Evolutionary conservation across 2,888 invertebrate species (phyloP).

Genomic region (Helobdella robusta): DNA sequence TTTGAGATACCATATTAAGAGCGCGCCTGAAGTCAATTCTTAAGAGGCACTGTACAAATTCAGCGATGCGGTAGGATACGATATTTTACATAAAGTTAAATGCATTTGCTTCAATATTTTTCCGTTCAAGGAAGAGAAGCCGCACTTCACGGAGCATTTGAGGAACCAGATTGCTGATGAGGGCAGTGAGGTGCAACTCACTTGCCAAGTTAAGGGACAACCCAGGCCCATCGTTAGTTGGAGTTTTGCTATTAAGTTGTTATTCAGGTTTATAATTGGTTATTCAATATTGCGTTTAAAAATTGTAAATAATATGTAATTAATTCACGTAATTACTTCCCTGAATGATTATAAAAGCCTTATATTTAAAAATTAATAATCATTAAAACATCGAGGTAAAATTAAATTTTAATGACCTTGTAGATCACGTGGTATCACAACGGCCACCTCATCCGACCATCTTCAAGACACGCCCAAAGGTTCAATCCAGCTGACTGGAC

Average conservation of each 20-base stretch:
- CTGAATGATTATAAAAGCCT: not conserved
- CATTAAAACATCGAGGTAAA: not conserved
- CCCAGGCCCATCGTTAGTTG: slow-evolving; percentile 69
- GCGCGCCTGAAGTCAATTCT: too few relatives aligned
- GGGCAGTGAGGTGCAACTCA: slow-evolving; percentile 62
- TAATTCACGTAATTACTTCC: not conserved
- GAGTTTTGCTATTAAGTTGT: not conserved
- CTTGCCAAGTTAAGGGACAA: slow-evolving; percentile 78
- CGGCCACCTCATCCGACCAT: slow-evolving; percentile 72
- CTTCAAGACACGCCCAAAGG: slow-evolving; percentile 68
- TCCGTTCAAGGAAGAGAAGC: slow-evolving; percentile 55
- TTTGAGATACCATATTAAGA: too few relatives aligned
- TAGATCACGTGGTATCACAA: slow-evolving; percentile 91
- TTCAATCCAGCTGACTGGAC: slow-evolving; percentile 65
- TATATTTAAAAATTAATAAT: not conserved
- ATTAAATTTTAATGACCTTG: too few relatives aligned
- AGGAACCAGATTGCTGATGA: slow-evolving; percentile 68
- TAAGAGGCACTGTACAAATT: too few relatives aligned
- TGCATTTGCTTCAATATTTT: too few relatives aligned
- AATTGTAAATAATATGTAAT: not conserved
- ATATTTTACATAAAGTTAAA: too few relatives aligned
- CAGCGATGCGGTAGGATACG: too few relatives aligned
- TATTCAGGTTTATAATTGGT: not conserved
- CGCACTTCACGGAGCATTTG: slow-evolving; percentile 67
- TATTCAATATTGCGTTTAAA: not conserved